Base-by-base conservation (phyloP, 2,888 invertebrate species). In the Crossocerus cetratus region DNA sequence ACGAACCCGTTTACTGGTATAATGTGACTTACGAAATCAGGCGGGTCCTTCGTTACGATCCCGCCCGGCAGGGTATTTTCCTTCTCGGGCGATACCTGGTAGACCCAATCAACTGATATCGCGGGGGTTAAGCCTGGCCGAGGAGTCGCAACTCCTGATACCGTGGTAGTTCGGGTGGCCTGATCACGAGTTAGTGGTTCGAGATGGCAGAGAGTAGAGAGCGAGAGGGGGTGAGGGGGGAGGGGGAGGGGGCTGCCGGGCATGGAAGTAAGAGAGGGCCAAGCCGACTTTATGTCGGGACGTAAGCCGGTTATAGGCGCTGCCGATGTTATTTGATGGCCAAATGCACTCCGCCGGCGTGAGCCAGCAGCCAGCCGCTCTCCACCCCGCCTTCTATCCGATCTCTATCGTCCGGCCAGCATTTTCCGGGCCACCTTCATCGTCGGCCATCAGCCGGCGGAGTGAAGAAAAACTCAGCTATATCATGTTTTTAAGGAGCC, bases 291-390 rank as follows among this genome's bases (percentile, higher is more conserved):
- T 90, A 90, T 90, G 89, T 88, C 85, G 81, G 88, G 83, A 84
- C 88, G 86, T 90, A 89, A 90, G 90, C 89, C 87, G 90, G 90
- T 90, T 90, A 90, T 90, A 88, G 89, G 86, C 87, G 85, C 87
- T 88, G 87, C 89, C 90, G 86, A 90, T 90, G 89, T 89, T 90
- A 90, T 90, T 90, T 90, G 90, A 90, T 90, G 90, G 90, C 89
- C 88, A 90, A 90, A 90, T 90, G 90, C 90, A 90, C 90, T 90
- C 85, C 84, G 82, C 83, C 83, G 78, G 74, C 80, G 82, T 76
- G 81, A 86, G 81, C 83, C 83, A 83, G 80, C 86, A 32, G 32
- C 83, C 82, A 79, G 82, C 72, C 72, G 32, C 32, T 32, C 11
- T 71, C 68, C 68, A n/a, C n/a, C 58, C 64, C 73, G 14, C 69